These are phyloP conservation scores for Osmerus eperlanus DNA, from an alignment of 2,113 vertebrate species.

Conservation along the genomic window DNA sequence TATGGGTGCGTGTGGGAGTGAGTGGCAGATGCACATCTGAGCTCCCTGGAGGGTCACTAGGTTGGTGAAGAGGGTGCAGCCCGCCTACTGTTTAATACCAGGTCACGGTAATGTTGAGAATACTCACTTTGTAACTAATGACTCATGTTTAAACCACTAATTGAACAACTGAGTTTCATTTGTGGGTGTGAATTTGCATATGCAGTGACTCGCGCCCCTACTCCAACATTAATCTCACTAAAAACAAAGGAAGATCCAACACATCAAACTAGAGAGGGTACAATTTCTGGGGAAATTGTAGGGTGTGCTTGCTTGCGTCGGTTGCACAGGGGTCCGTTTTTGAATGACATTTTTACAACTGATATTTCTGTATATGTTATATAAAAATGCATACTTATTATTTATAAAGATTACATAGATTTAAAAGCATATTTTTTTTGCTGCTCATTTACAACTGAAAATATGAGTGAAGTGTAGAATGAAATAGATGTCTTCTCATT, in stretches of 20 bases:
- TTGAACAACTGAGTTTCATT: slow-evolving; percentile 19
- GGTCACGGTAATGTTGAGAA: slow-evolving; percentile 26
- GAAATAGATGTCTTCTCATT: no score
- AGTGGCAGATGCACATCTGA: slow-evolving; percentile 29
- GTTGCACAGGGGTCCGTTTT: no score
- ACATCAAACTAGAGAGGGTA: no score
- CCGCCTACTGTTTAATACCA: slow-evolving; percentile 35
- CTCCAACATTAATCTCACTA: background rate
- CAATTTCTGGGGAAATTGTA: no score
- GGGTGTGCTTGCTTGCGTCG: no score
- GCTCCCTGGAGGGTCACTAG: slow-evolving; percentile 7
- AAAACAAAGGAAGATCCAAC: slow-evolving; percentile 21
- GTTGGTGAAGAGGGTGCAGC: slow-evolving; percentile 10
- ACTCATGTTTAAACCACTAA: slow-evolving; percentile 42
- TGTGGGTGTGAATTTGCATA: slow-evolving; percentile 45
- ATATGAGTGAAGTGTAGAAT: no score
- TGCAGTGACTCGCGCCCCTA: background rate
- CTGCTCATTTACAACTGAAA: no score
- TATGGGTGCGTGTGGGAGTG: slow-evolving; percentile 33
- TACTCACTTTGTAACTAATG: slow-evolving; percentile 40
- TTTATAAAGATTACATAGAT: no score
- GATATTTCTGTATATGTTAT: no score
- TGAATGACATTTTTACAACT: no score
- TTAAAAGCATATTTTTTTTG: no score
- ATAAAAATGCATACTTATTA: no score